A percentile compares a stretch with the other conserved stretches of the same genome.
Evolutionary conservation across 1,140 invertebrate genomes (phyloP).

Genomic region (Nautilus pompilius): DNA sequence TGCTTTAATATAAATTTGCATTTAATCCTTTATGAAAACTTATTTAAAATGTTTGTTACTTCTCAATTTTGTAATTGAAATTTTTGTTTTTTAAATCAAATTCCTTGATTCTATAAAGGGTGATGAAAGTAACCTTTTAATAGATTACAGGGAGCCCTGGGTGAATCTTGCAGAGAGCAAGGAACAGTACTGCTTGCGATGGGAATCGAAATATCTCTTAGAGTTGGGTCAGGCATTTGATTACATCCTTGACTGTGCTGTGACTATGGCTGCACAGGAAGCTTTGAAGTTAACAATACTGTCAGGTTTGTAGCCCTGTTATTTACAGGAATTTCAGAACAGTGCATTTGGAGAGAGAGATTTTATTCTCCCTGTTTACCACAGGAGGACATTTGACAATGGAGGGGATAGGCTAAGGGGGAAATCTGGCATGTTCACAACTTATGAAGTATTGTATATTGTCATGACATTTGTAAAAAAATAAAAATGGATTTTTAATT

Average conservation of each 20-base stretch:
- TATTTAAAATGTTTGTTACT: background rate
- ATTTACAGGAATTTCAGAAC: no score
- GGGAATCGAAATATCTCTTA: conserved; percentile 69
- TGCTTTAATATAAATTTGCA: no score
- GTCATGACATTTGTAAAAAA: no score
- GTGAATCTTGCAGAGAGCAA: conserved; percentile 60
- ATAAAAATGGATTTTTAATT: no score
- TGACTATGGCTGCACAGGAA: conserved; percentile 69
- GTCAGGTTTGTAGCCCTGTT: conserved; percentile 56
- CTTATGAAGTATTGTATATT: no score
- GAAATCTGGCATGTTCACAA: no score
- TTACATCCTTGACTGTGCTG: conserved; percentile 61
- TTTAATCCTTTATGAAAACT: background rate
- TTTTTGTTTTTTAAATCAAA: background rate
- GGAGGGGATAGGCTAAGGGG: no score
- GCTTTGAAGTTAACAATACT: conserved; percentile 72
- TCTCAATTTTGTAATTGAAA: background rate
- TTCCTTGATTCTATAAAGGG: background rate
- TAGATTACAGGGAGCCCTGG: conserved; percentile 64
- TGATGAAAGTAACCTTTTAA: no score
- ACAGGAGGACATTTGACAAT: no score
- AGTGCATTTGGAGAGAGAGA: no score
- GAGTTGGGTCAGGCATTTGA: conserved; percentile 61
- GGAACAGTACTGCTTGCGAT: conserved; percentile 71
- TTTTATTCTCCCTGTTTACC: no score